These are phyloP conservation scores for Strix uralensis DNA, from an alignment of 2,113 vertebrate genomes.

Conservation along the genomic window DNA sequence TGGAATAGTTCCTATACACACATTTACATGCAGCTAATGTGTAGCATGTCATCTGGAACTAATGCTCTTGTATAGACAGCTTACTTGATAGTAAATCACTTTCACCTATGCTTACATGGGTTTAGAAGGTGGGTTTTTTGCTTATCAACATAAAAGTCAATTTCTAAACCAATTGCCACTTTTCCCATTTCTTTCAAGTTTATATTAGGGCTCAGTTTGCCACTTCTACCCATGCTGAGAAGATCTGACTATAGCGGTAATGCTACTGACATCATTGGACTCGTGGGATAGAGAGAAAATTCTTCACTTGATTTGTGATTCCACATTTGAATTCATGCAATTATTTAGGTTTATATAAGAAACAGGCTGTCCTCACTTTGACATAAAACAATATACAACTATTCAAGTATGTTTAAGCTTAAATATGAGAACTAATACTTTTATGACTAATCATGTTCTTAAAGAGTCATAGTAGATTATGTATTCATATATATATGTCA, in stretches of 20 bases:
- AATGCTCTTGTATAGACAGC: not conserved
- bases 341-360: not conserved
- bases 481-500: not conserved
- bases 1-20: not conserved
- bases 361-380: not conserved
- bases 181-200: not conserved
- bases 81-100: slow-evolving; percentile 13
- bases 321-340: not conserved
- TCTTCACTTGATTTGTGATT: not conserved
- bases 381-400: not conserved
- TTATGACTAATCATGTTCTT: not conserved
- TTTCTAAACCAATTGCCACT: not conserved
- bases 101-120: not conserved
- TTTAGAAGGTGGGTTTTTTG: not conserved
- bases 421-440: not conserved
- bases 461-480: not conserved
- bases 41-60: not conserved
- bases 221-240: not conserved
- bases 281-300: not conserved
- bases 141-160: not conserved
- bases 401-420: not conserved
- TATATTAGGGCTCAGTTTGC: not conserved
- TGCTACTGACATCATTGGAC: not conserved
- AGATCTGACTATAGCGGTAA: not conserved
- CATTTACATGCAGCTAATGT: not conserved